Percentiles rank a stretch among this genome's conserved stretches.
phyloP scores from a whole-genome alignment of 2,888 invertebrate species.

The Sisyra terminalis region DNA sequence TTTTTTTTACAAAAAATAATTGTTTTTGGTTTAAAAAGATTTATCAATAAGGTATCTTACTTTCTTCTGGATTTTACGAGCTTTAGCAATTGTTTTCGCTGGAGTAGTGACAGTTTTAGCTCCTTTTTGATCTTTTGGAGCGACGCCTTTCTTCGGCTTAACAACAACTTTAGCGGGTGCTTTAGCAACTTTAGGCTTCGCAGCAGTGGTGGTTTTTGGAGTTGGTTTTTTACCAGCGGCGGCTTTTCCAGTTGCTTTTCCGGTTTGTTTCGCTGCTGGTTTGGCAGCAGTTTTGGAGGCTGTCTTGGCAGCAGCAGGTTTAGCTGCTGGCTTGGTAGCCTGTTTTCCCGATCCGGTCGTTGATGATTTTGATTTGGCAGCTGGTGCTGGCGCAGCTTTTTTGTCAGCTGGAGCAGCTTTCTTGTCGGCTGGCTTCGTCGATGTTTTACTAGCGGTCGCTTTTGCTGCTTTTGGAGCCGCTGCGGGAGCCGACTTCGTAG shows the following conservation, averaged over 20 bases:
- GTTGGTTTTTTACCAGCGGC: constrained; percentile 23
- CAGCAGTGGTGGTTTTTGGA: constrained; percentile 27
- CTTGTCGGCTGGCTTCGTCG: constrained; percentile 18
- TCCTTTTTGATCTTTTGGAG: constrained; percentile 35
- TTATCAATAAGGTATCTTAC: constrained; percentile 26
- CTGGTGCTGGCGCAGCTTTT: constrained; percentile 21
- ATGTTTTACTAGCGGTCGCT: constrained; percentile 20
- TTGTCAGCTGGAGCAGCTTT: constrained; percentile 21
- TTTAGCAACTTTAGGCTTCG: constrained; percentile 30
- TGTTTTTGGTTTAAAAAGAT: constrained; percentile 10
- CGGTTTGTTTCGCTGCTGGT: not conserved
- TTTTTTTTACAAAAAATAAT: constrained; percentile 32
- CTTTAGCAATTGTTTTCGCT: constrained; percentile 50
- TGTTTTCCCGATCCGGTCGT: too few relatives aligned
- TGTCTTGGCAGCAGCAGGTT: constrained; percentile 12
- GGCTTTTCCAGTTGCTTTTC: constrained; percentile 25
- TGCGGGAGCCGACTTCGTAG: constrained; percentile 23
- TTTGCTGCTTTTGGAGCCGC: constrained; percentile 25
- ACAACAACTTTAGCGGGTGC: constrained; percentile 35
- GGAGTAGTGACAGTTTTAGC: constrained; percentile 23
- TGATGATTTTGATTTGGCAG: constrained; percentile 19
- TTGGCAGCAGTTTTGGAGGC: not conserved
- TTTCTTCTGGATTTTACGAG: constrained; percentile 74
- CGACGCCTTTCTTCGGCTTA: constrained; percentile 35
- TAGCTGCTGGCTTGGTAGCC: constrained; percentile 11